Base-by-base conservation (phyloP, 2,888 invertebrate genomes). In the Lottia scabra region DNA sequence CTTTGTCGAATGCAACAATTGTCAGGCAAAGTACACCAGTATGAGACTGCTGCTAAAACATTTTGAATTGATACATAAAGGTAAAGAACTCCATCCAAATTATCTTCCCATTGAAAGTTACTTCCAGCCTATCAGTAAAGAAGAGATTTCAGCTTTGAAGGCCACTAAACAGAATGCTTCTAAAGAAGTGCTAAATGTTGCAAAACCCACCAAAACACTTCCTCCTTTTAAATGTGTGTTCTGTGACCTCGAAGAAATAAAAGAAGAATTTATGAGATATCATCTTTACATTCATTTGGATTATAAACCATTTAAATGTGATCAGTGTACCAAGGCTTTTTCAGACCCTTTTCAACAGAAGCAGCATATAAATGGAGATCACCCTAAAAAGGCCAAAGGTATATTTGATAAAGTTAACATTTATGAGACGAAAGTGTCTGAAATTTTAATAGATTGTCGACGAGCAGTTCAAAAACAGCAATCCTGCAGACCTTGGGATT, bases 1-100 rank as follows among this genome's bases (percentile, higher is more conserved):
- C 5, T 46, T 65, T 15, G 19, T 70, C 16, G 43, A 65, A 43
- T 70, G 70, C 62, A 38, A 6, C 16, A 19, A 70, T 56, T 70
- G 70, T 43, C 10, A 16, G 10, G 70, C 66, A 38, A 19, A 43
- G 23, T 70, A 16, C 43, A 43, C 46, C 12, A 48, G n/a, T 38
- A 66, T n/a, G 15, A 43, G 65, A 23, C 15, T 15, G 13, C 13
- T 65, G 23, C 62, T 56, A 44, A 70, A 27, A 44, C 70, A 70
- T 62, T 62, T 62, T 16, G 26, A 26, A n/a, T 70, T 70, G 19
- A 27, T 70, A 12, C 70, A 70, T 44, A 65, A 65, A 44, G 70
- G 65, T 16, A 56, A 66, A 38, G 19, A 38, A 16, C 27, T 65
- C 5, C 48, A 62, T 23, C 56, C 43, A 19, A 56, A 70, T 43